phyloP scores from a whole-genome alignment of 2,888 invertebrate species.

The Leptopilina myrica region DNA sequence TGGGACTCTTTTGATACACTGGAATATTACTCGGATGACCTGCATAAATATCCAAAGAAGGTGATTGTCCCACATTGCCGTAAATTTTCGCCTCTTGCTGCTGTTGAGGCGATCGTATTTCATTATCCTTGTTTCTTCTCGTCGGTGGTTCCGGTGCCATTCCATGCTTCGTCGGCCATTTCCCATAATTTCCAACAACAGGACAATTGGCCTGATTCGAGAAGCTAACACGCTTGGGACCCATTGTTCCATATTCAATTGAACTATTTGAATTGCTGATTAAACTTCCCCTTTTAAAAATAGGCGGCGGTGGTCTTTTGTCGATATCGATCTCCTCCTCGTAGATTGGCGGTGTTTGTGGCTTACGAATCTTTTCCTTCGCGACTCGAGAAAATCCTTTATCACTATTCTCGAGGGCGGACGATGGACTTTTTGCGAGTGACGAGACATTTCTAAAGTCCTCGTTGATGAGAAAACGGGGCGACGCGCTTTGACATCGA shows the following conservation, averaged over 20 bases:
- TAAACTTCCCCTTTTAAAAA: slow-evolving; percentile 79
- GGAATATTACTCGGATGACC: slow-evolving; percentile 16
- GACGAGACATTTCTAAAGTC: slow-evolving; percentile 70
- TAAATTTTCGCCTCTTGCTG: slow-evolving; percentile 52
- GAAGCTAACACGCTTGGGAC: slow-evolving; percentile 79
- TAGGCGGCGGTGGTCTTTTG: slow-evolving; percentile 73
- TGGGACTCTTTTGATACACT: slow-evolving; percentile 28
- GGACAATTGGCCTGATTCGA: slow-evolving; percentile 66
- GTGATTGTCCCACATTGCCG: slow-evolving; percentile 49
- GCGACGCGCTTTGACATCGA: slow-evolving; percentile 59
- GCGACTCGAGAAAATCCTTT: slow-evolving; percentile 44
- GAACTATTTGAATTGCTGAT: slow-evolving; percentile 69
- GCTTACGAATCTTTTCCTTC: slow-evolving; percentile 38
- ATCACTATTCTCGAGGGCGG: slow-evolving; percentile 47
- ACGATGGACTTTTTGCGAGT: slow-evolving; percentile 20
- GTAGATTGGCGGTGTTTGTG: slow-evolving; percentile 57
- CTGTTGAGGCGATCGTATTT: slow-evolving; percentile 51
- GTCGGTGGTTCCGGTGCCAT: slow-evolving; percentile 72
- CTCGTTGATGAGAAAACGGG: slow-evolving; percentile 73
- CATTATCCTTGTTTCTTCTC: slow-evolving; percentile 64
- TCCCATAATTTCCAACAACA: slow-evolving; percentile 51
- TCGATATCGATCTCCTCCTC: slow-evolving; percentile 59
- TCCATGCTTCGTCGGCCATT: slow-evolving; percentile 78
- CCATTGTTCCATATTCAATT: slow-evolving; percentile 72
- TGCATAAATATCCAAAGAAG: neutral